Conservation (phyloP, 1,140 invertebrate species). For the Rhyzopertha dominica region DNA sequence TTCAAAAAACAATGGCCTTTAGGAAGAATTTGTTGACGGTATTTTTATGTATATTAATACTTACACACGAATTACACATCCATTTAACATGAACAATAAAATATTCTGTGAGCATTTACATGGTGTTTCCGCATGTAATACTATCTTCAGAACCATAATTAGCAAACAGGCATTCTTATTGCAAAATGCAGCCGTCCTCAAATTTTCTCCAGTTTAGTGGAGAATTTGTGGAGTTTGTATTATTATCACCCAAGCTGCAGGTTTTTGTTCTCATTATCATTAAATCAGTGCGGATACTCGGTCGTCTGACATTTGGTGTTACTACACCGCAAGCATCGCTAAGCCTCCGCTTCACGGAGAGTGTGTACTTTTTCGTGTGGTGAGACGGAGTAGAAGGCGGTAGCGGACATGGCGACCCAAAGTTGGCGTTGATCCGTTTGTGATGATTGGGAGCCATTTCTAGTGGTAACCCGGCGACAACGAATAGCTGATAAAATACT, state of each 20-base stretch:
- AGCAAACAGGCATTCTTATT: conserved; percentile 14
- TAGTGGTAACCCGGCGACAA: conserved; percentile 70
- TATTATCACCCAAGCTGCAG: conserved; percentile 57
- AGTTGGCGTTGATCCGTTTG: conserved; percentile 62
- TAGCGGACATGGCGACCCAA: conserved; percentile 65
- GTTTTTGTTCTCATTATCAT: conserved; percentile 80
- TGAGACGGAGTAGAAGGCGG: conserved; percentile 58
- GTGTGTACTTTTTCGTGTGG: conserved; percentile 63
- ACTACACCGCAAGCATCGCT: conserved; percentile 82
- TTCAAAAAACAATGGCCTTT: too few relatives aligned
- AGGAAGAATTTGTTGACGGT: too few relatives aligned
- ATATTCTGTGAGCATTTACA: too few relatives aligned
- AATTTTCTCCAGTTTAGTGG: conserved; percentile 23
- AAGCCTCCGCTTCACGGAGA: conserved; percentile 71
- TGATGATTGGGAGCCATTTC: conserved; percentile 88
- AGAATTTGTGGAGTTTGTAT: conserved; percentile 22
- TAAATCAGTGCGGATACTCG: conserved; percentile 78
- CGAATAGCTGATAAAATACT: conserved; percentile 74
- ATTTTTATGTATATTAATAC: too few relatives aligned
- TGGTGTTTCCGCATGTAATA: too few relatives aligned
- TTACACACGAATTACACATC: too few relatives aligned
- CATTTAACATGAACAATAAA: too few relatives aligned
- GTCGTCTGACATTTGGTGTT: conserved; percentile 74
- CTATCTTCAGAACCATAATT: too few relatives aligned
- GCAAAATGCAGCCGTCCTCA: conserved; percentile 20